Percentiles rank a stretch among this genome's conserved stretches.
These are phyloP conservation scores for Cydia amplana DNA, from an alignment of 1,140 invertebrate species.

Conservation along the genomic window DNA sequence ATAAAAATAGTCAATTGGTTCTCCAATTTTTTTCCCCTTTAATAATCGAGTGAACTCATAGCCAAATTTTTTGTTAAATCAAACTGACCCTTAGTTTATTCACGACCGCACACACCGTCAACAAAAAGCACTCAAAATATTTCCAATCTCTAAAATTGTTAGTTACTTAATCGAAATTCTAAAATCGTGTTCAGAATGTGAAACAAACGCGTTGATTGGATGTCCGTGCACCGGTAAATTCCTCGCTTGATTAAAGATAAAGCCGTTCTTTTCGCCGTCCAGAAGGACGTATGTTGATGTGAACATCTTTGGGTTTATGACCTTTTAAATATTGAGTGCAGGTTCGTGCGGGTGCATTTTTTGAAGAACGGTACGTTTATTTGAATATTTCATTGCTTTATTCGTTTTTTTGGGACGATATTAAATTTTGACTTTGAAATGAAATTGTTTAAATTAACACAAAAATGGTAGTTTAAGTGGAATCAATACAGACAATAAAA, in stretches of 20 bases:
- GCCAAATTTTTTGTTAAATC: too few species aligned
- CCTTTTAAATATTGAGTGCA: background rate
- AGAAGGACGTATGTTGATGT: background rate
- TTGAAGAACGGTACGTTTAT: background rate
- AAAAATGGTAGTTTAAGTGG: too few species aligned
- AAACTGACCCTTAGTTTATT: background rate
- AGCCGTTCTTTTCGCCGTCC: background rate
- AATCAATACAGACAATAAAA: too few species aligned
- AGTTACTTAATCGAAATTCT: background rate
- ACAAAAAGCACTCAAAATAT: constrained; percentile 6
- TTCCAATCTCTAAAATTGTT: background rate
- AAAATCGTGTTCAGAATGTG: background rate
- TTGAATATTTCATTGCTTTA: too few species aligned
- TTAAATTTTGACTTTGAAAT: too few species aligned
- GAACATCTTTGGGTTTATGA: background rate
- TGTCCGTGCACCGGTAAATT: background rate
- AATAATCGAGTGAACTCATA: too few species aligned
- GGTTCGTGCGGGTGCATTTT: background rate
- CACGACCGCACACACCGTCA: background rate
- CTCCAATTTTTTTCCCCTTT: too few species aligned
- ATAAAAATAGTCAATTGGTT: too few species aligned
- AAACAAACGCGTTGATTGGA: background rate
- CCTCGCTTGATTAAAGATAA: background rate
- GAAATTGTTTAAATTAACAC: too few species aligned
- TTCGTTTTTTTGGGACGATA: too few species aligned